Percentiles rank a stretch among this genome's conserved stretches.
Conservation (phyloP, 1,140 invertebrate genomes). For the Bombus sibiricus region DNA sequence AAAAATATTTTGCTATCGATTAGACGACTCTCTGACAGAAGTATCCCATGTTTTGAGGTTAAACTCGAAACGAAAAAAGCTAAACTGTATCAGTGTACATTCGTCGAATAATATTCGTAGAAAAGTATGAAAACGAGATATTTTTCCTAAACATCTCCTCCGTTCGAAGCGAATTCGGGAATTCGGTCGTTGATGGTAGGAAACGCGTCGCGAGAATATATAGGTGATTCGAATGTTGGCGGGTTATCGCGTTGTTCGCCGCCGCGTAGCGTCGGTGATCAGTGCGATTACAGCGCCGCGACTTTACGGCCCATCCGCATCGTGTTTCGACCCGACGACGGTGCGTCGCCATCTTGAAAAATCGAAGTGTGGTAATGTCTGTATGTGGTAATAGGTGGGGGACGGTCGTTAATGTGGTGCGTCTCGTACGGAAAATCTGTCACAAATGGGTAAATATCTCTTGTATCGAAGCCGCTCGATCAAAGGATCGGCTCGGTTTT, state of each 20-base stretch:
- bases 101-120: constrained; percentile 49
- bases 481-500: constrained; percentile 18
- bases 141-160: constrained; percentile 12
- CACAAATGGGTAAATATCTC: constrained; percentile 80
- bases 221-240: constrained; percentile 20
- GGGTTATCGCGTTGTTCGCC: background rate
- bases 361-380: constrained; percentile 76
- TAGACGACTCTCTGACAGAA: background rate
- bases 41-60: background rate
- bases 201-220: background rate
- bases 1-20: constrained; percentile 87
- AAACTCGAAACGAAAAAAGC: background rate
- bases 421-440: constrained; percentile 76
- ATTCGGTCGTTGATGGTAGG: too few relatives aligned
- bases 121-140: constrained; percentile 7
- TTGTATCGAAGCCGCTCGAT: constrained; percentile 52
- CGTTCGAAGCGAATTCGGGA: background rate
- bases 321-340: constrained; percentile 55
- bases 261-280: background rate
- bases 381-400: constrained; percentile 78
- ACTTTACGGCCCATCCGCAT: constrained; percentile 52
- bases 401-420: constrained; percentile 77
- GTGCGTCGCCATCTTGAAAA: constrained; percentile 78
- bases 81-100: constrained; percentile 40
- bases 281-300: constrained; percentile 33